phyloP scores from a whole-genome alignment of 2,797 vertebrate genomes.

The Tapirus indicus region DNA sequence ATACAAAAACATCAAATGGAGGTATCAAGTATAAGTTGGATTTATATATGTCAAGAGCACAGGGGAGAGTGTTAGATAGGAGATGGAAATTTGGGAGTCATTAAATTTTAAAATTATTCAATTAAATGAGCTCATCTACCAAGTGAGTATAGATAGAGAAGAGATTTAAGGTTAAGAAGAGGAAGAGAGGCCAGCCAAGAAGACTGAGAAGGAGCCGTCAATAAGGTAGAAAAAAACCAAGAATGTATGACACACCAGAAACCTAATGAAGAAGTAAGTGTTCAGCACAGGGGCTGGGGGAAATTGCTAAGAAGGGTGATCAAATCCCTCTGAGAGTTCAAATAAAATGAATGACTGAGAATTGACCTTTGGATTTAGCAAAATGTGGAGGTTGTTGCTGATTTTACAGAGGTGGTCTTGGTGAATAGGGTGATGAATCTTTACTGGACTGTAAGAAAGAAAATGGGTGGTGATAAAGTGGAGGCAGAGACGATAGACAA shows the following conservation, averaged over 20 bases:
- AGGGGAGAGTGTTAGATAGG: neutral
- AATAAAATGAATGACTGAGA: neutral
- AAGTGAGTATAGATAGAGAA: neutral
- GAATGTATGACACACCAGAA: neutral
- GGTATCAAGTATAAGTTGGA: neutral
- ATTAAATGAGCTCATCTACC: neutral
- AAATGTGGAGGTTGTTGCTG: neutral
- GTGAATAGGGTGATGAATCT: neutral
- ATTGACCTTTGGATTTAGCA: neutral
- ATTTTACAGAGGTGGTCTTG: neutral
- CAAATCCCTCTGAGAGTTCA: neutral
- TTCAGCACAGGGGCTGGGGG: too few species aligned
- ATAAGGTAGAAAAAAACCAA: neutral
- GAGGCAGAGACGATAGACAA: neutral
- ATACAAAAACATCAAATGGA: neutral
- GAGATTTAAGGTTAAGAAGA: neutral
- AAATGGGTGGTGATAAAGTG: neutral
- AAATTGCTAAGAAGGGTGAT: neutral
- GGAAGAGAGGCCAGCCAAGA: neutral
- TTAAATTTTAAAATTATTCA: constrained; percentile 17
- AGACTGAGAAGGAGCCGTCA: neutral
- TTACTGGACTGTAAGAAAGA: neutral
- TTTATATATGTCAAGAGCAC: neutral
- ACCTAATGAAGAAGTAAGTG: neutral
- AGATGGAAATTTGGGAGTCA: neutral